phyloP scores from a whole-genome alignment of 92 coral and sea anemone species.

The Meandrina meandrites region DNA sequence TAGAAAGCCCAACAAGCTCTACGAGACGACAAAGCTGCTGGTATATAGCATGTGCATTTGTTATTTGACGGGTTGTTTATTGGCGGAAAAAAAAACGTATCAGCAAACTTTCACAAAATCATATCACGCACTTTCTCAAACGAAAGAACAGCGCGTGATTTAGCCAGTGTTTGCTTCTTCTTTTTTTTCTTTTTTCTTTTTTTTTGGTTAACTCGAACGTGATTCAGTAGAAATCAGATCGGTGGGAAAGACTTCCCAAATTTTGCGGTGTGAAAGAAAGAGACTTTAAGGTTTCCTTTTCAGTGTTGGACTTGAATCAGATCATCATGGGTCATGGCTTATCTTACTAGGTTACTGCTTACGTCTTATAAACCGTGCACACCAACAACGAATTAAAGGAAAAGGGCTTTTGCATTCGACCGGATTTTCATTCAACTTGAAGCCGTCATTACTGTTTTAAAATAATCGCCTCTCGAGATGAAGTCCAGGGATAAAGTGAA shows the following conservation, averaged over 20 bases:
- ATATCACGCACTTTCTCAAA: background rate
- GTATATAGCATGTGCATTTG: slow-evolving; percentile 17
- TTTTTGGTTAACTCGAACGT: background rate
- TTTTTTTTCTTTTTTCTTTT: background rate
- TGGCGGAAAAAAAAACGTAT: background rate
- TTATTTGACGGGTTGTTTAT: slow-evolving; percentile 13
- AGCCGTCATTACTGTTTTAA: too few species aligned
- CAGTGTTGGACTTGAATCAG: too few species aligned
- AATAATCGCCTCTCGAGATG: too few species aligned
- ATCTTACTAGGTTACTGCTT: too few species aligned
- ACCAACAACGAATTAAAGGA: background rate
- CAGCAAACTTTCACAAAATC: background rate
- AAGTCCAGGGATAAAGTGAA: too few species aligned
- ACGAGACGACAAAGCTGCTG: slow-evolving; percentile 14
- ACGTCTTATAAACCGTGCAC: too few species aligned
- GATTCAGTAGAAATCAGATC: too few species aligned
- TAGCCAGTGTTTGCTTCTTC: background rate
- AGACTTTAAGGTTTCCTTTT: too few species aligned
- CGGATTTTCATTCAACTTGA: too few species aligned
- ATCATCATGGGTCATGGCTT: too few species aligned
- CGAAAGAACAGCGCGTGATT: background rate
- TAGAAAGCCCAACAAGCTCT: slow-evolving; percentile 20
- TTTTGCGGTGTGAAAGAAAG: too few species aligned
- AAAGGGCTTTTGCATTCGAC: too few species aligned
- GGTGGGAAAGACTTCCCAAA: background rate